phyloP scores from a whole-genome alignment of 1,140 invertebrate species.

The Dreissena polymorpha region DNA sequence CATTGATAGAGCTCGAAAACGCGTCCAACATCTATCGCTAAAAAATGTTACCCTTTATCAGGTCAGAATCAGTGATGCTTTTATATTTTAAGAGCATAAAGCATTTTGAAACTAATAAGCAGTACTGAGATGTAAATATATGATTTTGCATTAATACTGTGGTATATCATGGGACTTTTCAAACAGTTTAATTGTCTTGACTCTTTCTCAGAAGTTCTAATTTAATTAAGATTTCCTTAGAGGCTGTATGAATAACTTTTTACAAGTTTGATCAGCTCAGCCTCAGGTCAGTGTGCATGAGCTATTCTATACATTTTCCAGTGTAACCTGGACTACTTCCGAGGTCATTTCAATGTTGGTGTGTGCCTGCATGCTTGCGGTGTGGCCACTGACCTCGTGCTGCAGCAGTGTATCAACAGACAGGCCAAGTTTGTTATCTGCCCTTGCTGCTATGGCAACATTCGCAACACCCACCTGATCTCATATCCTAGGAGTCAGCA shows the following conservation, averaged over 20 bases:
- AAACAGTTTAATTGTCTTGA: too few relatives aligned
- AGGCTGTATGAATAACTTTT: too few relatives aligned
- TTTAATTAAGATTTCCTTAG: too few relatives aligned
- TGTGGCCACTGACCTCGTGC: constrained; percentile 94
- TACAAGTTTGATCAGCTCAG: too few relatives aligned
- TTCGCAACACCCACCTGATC: constrained; percentile 87
- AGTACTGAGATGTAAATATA: background rate
- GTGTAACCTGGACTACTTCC: constrained; percentile 81
- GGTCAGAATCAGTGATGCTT: constrained; percentile 85
- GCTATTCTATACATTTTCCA: constrained; percentile 55
- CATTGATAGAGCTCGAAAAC: constrained; percentile 86
- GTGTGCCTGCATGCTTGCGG: constrained; percentile 96
- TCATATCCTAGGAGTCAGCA: constrained; percentile 83
- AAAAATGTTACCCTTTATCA: constrained; percentile 91
- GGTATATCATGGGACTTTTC: too few relatives aligned
- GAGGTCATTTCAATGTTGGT: constrained; percentile 87
- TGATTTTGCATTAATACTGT: too few relatives aligned
- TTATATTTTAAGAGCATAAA: background rate
- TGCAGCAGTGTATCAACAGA: constrained; percentile 89
- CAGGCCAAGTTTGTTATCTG: constrained; percentile 93
- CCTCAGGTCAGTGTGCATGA: too few relatives aligned
- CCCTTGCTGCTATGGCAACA: constrained; percentile 96
- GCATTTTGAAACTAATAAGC: background rate
- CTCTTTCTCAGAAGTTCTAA: too few relatives aligned
- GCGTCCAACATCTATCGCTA: constrained; percentile 86